These are phyloP conservation scores for Crenuchus spilurus DNA, from an alignment of 2,797 vertebrate genomes.

Conservation along the genomic window DNA sequence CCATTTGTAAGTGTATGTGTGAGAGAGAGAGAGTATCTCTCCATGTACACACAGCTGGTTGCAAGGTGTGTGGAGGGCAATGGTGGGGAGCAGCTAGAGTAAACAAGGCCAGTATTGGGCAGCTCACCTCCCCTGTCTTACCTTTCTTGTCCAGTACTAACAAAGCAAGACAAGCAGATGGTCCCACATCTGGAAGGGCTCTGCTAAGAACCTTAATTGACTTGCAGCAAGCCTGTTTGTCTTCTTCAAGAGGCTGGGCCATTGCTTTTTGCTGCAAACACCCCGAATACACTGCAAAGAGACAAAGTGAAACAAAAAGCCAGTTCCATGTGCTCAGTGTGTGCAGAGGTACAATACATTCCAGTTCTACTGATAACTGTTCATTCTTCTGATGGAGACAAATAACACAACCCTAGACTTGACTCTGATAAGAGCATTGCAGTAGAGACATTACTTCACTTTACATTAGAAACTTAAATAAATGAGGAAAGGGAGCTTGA, in stretches of 20 bases:
- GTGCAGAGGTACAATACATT: neutral
- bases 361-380: slow-evolving; percentile 5
- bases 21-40: slow-evolving; percentile 33
- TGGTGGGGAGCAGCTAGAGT: slow-evolving; percentile 57
- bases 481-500: neutral
- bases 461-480: neutral
- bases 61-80: slow-evolving; percentile 69
- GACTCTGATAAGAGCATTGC: slow-evolving; percentile 8
- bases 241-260: slow-evolving; percentile 45
- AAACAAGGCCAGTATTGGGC: slow-evolving; percentile 62
- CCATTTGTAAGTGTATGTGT: slow-evolving; percentile 49
- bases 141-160: slow-evolving; percentile 51
- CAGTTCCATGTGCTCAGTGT: neutral
- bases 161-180: slow-evolving; percentile 69
- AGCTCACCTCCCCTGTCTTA: slow-evolving; percentile 45
- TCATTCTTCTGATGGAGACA: slow-evolving; percentile 15
- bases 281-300: slow-evolving; percentile 4
- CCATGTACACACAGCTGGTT: slow-evolving; percentile 71
- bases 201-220: slow-evolving; percentile 59
- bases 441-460: neutral
- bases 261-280: slow-evolving; percentile 22
- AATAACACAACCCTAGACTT: slow-evolving; percentile 2
- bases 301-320: slow-evolving; percentile 1
- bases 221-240: slow-evolving; percentile 58
- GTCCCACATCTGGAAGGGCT: slow-evolving; percentile 70